Evolutionary conservation across 2,113 vertebrate genomes (phyloP).

Genomic region (Tenrec ecaudatus): DNA sequence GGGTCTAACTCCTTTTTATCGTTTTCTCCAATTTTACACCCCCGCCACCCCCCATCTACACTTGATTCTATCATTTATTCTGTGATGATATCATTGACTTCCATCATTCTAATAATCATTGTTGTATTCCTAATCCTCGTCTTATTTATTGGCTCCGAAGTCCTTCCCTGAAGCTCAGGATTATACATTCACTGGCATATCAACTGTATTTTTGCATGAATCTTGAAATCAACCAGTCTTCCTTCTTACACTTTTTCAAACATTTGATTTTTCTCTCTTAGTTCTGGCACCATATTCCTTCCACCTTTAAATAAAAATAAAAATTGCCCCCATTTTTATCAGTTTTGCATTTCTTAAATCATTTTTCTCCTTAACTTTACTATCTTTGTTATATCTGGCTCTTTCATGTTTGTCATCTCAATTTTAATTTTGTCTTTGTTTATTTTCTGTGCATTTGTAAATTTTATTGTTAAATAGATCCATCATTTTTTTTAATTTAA

Average conservation of each 20-base stretch:
- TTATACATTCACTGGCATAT: not conserved
- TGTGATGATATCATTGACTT: not conserved
- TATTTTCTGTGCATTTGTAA: slow-evolving; percentile 1
- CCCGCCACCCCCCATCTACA: not conserved
- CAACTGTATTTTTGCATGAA: not conserved
- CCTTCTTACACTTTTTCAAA: not conserved
- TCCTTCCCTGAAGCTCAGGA: not conserved
- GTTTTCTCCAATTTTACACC: not conserved
- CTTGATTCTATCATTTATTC: no score
- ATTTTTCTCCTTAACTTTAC: not conserved
- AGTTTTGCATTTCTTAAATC: not conserved
- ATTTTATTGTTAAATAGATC: slow-evolving; percentile 22
- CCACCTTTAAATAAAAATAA: slow-evolving; percentile 16
- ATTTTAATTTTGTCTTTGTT: slow-evolving; percentile 15
- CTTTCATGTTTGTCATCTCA: not conserved
- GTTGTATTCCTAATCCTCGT: no score
- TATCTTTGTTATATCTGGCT: not conserved
- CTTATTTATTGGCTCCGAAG: not conserved
- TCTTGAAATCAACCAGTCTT: not conserved
- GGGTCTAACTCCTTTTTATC: not conserved
- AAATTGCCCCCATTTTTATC: not conserved
- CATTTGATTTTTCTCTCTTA: not conserved
- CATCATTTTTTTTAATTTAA: slow-evolving; percentile 16
- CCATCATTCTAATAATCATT: not conserved
- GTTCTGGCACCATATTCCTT: not conserved